Evolutionary conservation across 53 echinoderm and acorn worm genomes (phyloP).

Genomic region (Antedon mediterranea): DNA sequence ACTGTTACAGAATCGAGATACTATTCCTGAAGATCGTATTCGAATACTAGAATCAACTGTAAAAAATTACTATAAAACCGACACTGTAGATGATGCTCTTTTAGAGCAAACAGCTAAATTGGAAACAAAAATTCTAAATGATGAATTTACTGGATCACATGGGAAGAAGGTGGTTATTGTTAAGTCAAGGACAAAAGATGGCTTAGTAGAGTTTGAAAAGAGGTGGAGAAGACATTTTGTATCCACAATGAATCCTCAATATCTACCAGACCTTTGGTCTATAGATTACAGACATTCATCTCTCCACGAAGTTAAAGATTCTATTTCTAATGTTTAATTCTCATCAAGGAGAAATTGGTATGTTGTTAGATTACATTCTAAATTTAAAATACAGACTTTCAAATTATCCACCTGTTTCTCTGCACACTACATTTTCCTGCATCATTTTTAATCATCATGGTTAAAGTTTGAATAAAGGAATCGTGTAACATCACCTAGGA

Average conservation of each 20-base stretch:
- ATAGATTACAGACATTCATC: slow-evolving; percentile 54
- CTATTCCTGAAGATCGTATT: slow-evolving; percentile 47
- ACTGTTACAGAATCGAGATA: slow-evolving; percentile 35
- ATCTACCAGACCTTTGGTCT: slow-evolving; percentile 77
- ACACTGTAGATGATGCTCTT: slow-evolving; percentile 27
- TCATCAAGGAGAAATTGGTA: no score
- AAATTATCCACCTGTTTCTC: no score
- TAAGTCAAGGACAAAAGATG: slow-evolving; percentile 27
- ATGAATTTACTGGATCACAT: slow-evolving; percentile 53
- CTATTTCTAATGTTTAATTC: no score
- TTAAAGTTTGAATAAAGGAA: no score
- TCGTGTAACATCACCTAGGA: no score
- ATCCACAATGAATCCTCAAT: slow-evolving; percentile 53
- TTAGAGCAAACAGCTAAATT: slow-evolving; percentile 26
- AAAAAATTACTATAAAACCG: slow-evolving; percentile 24
- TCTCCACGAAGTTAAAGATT: no score
- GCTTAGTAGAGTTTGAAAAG: slow-evolving; percentile 64
- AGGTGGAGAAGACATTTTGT: slow-evolving; percentile 75
- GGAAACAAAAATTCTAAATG: slow-evolving; percentile 42
- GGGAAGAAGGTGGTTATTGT: slow-evolving; percentile 57
- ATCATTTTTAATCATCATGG: no score
- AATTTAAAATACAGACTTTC: no score
- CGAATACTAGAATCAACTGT: slow-evolving; percentile 34
- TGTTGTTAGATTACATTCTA: no score
- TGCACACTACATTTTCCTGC: no score